A percentile compares a stretch with the other conserved stretches of the same genome.
These are phyloP conservation scores for Rhabditoides inermis DNA, from an alignment of 2,888 invertebrate species.

Conservation along the genomic window DNA sequence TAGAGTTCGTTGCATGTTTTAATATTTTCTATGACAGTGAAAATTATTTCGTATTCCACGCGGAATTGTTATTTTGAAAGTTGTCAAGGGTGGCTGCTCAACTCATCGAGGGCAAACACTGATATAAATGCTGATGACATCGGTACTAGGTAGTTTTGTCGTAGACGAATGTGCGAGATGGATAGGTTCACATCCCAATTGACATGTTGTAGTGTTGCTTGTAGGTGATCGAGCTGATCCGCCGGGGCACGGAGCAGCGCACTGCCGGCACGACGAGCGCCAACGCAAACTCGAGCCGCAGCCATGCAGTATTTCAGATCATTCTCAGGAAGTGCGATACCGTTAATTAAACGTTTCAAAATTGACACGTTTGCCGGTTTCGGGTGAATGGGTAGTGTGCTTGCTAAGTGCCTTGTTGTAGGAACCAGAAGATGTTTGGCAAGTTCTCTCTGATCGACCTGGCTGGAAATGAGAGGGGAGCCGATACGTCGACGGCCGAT, in stretches of 20 bases:
- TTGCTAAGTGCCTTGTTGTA: slow-evolving; percentile 9
- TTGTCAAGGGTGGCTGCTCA: too few relatives aligned
- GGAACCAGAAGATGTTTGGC: slow-evolving; percentile 64
- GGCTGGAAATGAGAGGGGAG: slow-evolving; percentile 85
- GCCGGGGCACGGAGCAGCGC: slow-evolving; percentile 55
- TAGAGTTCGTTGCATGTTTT: too few relatives aligned
- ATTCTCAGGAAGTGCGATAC: slow-evolving; percentile 62
- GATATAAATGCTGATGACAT: too few relatives aligned
- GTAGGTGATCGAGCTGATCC: slow-evolving; percentile 48
- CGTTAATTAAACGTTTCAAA: too few relatives aligned
- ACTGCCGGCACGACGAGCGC: slow-evolving; percentile 96
- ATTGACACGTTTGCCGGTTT: too few relatives aligned
- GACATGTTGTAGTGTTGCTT: background rate
- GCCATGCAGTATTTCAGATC: slow-evolving; percentile 98
- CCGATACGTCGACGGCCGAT: slow-evolving; percentile 92
- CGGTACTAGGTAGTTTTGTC: too few relatives aligned
- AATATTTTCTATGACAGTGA: too few relatives aligned
- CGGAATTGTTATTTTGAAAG: too few relatives aligned
- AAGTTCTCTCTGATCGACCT: slow-evolving; percentile 94
- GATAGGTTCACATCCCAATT: background rate
- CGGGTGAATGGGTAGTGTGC: background rate
- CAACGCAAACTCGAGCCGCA: slow-evolving; percentile 92
- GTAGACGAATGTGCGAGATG: too few relatives aligned
- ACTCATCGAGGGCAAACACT: too few relatives aligned
- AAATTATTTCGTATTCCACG: too few relatives aligned